Conservation (phyloP, 2,888 invertebrate genomes). For the Limnephilus marmoratus region DNA sequence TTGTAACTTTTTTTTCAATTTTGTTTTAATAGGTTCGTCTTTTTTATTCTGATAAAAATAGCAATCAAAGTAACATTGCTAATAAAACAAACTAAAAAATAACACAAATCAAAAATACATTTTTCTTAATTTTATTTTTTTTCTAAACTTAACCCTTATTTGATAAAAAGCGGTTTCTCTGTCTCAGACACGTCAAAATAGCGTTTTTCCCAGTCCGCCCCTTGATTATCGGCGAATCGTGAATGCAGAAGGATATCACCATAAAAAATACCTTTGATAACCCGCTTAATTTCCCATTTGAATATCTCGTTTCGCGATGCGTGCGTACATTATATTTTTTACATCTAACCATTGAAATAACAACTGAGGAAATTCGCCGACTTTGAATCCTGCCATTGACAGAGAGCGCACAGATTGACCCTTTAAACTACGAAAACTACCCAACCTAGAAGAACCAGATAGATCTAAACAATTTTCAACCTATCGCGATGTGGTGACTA, state of each 20-base stretch:
- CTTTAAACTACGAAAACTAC: neutral
- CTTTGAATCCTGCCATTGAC: neutral
- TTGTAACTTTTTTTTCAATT: too few relatives aligned
- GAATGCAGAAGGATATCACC: slow-evolving; percentile 47
- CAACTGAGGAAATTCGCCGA: slow-evolving; percentile 17
- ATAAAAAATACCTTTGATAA: slow-evolving; percentile 37
- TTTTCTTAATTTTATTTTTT: too few relatives aligned
- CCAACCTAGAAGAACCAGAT: neutral
- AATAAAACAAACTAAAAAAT: too few relatives aligned
- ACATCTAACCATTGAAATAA: slow-evolving; percentile 33
- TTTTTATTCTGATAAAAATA: too few relatives aligned
- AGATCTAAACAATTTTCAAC: too few relatives aligned
- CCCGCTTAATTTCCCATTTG: slow-evolving; percentile 55
- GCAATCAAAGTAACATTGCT: too few relatives aligned
- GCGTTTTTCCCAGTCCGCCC: neutral
- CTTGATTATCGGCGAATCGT: slow-evolving; percentile 17
- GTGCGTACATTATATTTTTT: slow-evolving; percentile 41
- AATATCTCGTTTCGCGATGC: slow-evolving; percentile 57
- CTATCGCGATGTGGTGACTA: too few relatives aligned
- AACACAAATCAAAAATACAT: too few relatives aligned
- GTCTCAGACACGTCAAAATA: neutral
- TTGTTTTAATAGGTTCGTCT: too few relatives aligned
- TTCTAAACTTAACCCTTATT: too few relatives aligned
- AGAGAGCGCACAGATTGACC: neutral
- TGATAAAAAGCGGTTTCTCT: neutral